Evolutionary conservation across 2,113 vertebrate genomes (phyloP).

Genomic region (Probosciger aterrimus): DNA sequence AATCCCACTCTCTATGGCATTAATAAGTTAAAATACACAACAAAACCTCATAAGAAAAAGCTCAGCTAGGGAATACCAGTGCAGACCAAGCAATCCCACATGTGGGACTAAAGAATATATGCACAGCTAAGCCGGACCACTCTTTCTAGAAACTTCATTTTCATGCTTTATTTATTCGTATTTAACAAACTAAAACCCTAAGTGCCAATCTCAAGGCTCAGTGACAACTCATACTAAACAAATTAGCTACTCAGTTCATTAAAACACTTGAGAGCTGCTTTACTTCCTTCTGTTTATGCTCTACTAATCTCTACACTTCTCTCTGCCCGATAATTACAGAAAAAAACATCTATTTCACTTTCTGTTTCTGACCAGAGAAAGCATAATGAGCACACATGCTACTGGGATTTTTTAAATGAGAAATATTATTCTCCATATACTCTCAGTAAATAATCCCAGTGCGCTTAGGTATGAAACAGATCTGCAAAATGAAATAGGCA

Average conservation of each 20-base stretch:
- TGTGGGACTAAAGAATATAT: not conserved
- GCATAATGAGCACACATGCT: not conserved
- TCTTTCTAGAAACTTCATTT: not conserved
- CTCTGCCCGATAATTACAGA: not conserved
- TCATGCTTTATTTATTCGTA: not conserved
- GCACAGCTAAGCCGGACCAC: not conserved
- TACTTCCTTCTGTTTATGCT: constrained; percentile 1
- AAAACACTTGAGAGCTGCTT: not conserved
- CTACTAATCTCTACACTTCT: not conserved
- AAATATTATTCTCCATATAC: not conserved
- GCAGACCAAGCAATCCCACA: accelerated
- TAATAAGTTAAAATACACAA: not conserved
- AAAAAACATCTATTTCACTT: not conserved
- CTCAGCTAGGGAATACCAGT: not conserved
- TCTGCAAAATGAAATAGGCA: not conserved
- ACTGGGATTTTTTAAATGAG: not conserved
- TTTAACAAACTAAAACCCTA: not conserved
- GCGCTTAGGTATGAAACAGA: not conserved
- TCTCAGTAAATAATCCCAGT: not conserved
- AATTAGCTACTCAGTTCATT: not conserved
- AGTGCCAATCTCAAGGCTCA: not conserved
- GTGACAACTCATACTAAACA: not conserved
- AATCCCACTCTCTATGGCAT: not conserved
- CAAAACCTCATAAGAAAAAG: not conserved
- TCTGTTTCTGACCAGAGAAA: not conserved